Conservation (phyloP, 2,797 vertebrate species). For the Sebastes oblongus region DNA sequence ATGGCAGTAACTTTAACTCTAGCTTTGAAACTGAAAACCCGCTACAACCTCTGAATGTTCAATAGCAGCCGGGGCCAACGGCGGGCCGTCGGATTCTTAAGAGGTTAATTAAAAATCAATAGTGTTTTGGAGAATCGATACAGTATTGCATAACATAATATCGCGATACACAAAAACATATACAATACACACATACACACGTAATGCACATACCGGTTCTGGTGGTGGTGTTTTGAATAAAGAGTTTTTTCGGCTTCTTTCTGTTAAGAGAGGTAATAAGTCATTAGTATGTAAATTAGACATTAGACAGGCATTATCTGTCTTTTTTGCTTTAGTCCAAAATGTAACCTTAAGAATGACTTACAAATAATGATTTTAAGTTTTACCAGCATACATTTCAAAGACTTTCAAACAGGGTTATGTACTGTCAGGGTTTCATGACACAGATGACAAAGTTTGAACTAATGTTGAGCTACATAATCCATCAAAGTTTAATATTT, state of each 20-base stretch:
- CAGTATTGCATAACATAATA: too few relatives aligned
- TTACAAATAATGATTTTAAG: neutral
- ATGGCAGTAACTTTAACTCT: too few relatives aligned
- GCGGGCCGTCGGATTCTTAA: fast-evolving
- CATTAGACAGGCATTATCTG: neutral
- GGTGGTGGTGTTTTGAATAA: neutral
- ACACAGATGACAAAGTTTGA: neutral
- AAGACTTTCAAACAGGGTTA: neutral
- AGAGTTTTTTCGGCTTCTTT: fast-evolving
- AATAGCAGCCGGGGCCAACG: too few relatives aligned
- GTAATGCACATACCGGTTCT: neutral
- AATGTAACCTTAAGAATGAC: neutral
- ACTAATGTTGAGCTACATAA: neutral
- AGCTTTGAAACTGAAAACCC: too few relatives aligned
- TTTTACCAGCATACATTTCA: neutral
- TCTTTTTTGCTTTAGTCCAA: neutral
- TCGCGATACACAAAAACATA: neutral
- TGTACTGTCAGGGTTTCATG: neutral
- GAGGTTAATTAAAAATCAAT: too few relatives aligned
- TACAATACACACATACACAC: neutral
- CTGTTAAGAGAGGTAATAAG: constrained; percentile 10
- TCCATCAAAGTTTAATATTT: neutral
- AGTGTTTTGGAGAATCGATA: too few relatives aligned
- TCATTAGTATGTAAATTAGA: neutral
- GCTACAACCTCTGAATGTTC: too few relatives aligned